Conservation (phyloP, 35 echinoderm and acorn worm species). For the Anneissia japonica region DNA sequence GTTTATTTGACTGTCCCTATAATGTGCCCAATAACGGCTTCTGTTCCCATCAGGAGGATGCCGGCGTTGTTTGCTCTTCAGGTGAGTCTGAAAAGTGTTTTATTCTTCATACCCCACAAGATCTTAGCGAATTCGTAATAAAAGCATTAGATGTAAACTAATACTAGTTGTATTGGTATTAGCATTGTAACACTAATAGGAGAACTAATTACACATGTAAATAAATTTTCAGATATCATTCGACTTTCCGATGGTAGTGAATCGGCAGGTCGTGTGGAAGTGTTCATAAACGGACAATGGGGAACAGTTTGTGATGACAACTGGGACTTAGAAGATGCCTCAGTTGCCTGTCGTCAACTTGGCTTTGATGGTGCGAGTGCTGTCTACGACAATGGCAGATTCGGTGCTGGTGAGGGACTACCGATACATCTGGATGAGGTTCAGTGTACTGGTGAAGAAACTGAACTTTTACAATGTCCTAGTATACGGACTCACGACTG, state of each 20-base stretch:
- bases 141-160: too few species aligned
- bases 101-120: too few species aligned
- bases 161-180: too few species aligned
- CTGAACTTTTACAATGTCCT: neutral
- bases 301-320: neutral
- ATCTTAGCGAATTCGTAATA: too few species aligned
- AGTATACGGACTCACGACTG: neutral
- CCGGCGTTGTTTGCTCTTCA: neutral
- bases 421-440: neutral
- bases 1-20: neutral
- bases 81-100: too few species aligned
- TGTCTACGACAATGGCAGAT: neutral
- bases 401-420: neutral
- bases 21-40: too few species aligned
- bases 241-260: neutral
- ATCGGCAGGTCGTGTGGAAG: neutral
- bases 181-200: too few species aligned
- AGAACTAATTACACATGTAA: too few species aligned
- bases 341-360: neutral
- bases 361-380: neutral
- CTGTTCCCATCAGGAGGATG: neutral
- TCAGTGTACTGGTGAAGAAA: neutral
- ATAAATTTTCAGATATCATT: neutral
- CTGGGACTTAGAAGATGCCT: neutral
- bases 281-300: neutral